Evolutionary conservation across 2,113 vertebrate species (phyloP).

Genomic region (Dasyurus viverrinus): DNA sequence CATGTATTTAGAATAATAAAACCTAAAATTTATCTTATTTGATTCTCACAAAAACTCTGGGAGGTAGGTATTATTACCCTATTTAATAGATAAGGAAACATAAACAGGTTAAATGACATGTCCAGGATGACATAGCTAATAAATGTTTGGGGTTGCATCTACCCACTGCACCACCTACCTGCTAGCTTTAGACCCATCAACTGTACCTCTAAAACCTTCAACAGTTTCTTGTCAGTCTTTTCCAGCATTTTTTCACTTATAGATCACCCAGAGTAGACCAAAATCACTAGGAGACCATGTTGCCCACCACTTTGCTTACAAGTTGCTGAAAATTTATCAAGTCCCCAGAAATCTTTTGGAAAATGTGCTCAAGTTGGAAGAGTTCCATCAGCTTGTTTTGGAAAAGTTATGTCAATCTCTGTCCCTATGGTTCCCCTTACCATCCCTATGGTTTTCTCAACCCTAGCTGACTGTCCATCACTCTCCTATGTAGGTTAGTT

Average conservation of each 20-base stretch:
- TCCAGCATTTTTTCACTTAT: neutral
- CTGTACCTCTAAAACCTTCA: neutral
- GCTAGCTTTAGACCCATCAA: neutral
- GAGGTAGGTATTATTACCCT: neutral
- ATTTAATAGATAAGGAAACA: neutral
- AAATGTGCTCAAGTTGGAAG: neutral
- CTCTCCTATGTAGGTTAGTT: neutral
- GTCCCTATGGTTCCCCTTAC: neutral
- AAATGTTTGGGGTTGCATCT: neutral
- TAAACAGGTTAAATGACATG: neutral
- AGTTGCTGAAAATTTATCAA: neutral
- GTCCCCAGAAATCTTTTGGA: neutral
- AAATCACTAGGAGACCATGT: neutral
- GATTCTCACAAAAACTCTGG: neutral
- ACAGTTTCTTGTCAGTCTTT: neutral
- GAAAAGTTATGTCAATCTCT: neutral
- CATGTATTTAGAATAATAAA: too few relatives aligned
- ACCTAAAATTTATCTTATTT: neutral
- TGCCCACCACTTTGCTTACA: neutral
- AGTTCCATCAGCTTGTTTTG: neutral
- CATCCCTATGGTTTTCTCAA: neutral
- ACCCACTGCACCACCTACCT: neutral
- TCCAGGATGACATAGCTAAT: neutral
- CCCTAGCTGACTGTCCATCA: neutral
- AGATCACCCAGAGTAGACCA: neutral